These are phyloP conservation scores for Hydractinia echinata DNA, from an alignment of 30 jellyfish, hydroid and myxozoan genomes.

Conservation along the genomic window DNA sequence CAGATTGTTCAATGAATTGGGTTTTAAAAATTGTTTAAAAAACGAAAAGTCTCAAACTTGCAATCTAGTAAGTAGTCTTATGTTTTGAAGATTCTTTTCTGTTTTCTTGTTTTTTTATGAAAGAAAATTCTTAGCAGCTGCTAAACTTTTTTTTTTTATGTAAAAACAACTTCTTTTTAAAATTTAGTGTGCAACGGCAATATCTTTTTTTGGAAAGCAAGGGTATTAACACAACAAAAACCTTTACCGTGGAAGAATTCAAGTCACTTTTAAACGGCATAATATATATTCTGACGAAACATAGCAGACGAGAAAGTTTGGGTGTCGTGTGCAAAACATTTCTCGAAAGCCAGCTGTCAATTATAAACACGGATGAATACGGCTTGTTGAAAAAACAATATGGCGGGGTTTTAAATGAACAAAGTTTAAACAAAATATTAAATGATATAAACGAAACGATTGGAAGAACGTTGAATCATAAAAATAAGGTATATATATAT, in stretches of 20 bases:
- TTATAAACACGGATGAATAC: background rate
- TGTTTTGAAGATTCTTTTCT: background rate
- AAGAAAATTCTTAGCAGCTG: background rate
- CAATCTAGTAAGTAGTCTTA: background rate
- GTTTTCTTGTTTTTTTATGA: background rate
- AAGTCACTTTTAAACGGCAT: background rate
- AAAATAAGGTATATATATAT: background rate
- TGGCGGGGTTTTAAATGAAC: background rate
- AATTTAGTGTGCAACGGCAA: background rate
- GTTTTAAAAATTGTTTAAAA: background rate
- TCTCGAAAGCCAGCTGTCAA: background rate
- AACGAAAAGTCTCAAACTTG: conserved; percentile 6
- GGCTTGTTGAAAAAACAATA: no score
- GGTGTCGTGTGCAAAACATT: conserved; percentile 23
- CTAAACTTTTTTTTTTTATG: background rate
- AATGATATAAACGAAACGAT: background rate
- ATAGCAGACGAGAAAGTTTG: background rate
- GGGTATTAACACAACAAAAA: background rate
- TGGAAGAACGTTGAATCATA: background rate
- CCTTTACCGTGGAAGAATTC: background rate
- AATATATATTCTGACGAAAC: conserved; percentile 2
- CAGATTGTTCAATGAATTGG: background rate
- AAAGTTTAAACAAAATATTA: background rate
- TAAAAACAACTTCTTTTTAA: background rate
- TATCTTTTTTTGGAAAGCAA: background rate